Conservation (phyloP, 2,888 invertebrate species). For the Dryobota labecula region DNA sequence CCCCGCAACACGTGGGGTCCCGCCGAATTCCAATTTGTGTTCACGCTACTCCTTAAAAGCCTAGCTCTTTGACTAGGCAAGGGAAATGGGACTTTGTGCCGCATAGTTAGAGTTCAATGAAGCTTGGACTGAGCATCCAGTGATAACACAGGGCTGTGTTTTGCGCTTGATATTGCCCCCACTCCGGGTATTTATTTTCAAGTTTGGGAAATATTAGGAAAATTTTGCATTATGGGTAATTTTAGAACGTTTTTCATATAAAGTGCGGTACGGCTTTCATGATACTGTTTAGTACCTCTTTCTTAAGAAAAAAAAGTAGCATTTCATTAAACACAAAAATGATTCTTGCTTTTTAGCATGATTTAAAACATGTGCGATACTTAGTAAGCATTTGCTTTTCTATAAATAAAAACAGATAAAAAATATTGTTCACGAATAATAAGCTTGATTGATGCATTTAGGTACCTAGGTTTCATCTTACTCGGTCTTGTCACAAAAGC, state of each 20-base stretch:
- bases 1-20: constrained; percentile 85
- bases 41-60: constrained; percentile 79
- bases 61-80: constrained; percentile 66
- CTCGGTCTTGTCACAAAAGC: background rate
- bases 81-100: constrained; percentile 76
- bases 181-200: constrained; percentile 47
- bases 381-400: too few species aligned
- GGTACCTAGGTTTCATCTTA: too few species aligned
- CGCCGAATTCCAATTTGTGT: constrained; percentile 82
- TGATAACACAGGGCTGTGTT: constrained; percentile 60
- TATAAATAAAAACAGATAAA: background rate
- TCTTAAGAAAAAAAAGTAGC: background rate
- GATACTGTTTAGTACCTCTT: background rate
- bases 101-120: constrained; percentile 73
- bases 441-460: background rate
- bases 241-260: constrained; percentile 9
- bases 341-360: too few species aligned
- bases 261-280: background rate
- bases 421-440: too few species aligned
- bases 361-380: too few species aligned
- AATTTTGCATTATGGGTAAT: constrained; percentile 23
- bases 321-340: background rate
- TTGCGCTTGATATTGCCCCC: constrained; percentile 54
- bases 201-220: constrained; percentile 37
- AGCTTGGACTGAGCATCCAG: constrained; percentile 64